Evolutionary conservation across 2,113 vertebrate species (phyloP).

Genomic region (Galemys pyrenaicus): DNA sequence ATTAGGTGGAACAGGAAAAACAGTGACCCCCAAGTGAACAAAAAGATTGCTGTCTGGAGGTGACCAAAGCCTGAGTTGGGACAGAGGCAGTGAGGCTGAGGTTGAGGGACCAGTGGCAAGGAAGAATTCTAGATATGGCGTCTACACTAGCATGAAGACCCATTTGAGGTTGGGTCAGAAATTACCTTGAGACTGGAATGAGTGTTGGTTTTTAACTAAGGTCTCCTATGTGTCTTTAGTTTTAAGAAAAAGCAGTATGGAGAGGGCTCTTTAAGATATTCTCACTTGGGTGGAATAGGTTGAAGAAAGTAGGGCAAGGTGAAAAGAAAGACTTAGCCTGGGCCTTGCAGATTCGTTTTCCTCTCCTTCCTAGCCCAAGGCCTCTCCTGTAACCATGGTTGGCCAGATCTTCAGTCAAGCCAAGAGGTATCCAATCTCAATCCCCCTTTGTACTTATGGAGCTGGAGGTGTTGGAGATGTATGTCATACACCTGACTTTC

Average conservation of each 20-base stretch:
- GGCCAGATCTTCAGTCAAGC: no score
- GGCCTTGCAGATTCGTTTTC: no score
- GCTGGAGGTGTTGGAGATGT: no score
- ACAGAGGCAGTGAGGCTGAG: neutral
- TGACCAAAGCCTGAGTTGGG: neutral
- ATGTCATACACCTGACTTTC: no score
- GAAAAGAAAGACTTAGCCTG: no score
- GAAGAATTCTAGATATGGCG: neutral
- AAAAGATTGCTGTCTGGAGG: neutral
- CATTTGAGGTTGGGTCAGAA: neutral
- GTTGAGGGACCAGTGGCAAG: neutral
- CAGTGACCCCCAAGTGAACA: neutral
- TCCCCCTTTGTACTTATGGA: no score
- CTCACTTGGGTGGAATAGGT: neutral
- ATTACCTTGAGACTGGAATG: neutral
- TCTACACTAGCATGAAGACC: neutral
- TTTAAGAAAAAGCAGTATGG: neutral
- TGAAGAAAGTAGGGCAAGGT: neutral
- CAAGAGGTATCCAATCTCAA: no score
- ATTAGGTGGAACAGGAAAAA: conserved; percentile 8
- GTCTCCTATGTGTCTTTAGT: neutral
- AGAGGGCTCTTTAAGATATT: neutral
- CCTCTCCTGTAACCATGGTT: no score
- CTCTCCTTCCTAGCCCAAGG: no score
- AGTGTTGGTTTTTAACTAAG: neutral